phyloP scores from a whole-genome alignment of 2,113 vertebrate genomes.

The Oreochromis niloticus region DNA sequence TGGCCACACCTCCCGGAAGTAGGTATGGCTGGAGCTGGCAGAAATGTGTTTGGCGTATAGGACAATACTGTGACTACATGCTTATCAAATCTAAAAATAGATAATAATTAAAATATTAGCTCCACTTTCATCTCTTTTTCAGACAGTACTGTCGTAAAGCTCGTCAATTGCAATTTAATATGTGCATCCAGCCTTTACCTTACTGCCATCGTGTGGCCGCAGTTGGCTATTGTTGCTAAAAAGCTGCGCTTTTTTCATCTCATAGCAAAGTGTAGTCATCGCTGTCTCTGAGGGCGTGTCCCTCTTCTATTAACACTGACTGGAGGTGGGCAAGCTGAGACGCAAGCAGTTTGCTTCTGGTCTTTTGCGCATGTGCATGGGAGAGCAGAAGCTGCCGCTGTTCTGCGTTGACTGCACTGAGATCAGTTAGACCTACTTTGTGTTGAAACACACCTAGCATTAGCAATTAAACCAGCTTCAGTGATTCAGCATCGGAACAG shows the following conservation, averaged over 20 bases:
- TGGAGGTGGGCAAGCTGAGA: not conserved
- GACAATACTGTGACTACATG: not conserved
- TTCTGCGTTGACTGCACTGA: not conserved
- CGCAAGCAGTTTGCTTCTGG: not conserved
- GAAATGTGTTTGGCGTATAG: not conserved
- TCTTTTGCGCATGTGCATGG: fast-evolving
- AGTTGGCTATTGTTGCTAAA: not conserved
- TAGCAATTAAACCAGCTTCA: not conserved
- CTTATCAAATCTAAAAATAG: not conserved
- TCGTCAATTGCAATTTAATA: not conserved
- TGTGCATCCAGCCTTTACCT: not conserved
- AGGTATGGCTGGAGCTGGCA: not conserved
- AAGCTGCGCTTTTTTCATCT: not conserved
- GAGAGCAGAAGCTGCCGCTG: not conserved
- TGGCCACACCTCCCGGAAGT: fast-evolving
- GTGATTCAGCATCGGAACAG: not conserved
- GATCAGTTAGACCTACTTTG: not conserved
- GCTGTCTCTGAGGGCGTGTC: not conserved
- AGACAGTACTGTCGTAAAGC: not conserved
- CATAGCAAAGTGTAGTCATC: not conserved
- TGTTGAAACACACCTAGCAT: not conserved
- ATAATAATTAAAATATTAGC: not conserved
- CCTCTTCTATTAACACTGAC: fast-evolving
- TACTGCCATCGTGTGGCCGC: not conserved
- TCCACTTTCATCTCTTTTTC: not conserved